Evolutionary conservation across 1,140 invertebrate genomes (phyloP).

Genomic region (Musca vetustissima): DNA sequence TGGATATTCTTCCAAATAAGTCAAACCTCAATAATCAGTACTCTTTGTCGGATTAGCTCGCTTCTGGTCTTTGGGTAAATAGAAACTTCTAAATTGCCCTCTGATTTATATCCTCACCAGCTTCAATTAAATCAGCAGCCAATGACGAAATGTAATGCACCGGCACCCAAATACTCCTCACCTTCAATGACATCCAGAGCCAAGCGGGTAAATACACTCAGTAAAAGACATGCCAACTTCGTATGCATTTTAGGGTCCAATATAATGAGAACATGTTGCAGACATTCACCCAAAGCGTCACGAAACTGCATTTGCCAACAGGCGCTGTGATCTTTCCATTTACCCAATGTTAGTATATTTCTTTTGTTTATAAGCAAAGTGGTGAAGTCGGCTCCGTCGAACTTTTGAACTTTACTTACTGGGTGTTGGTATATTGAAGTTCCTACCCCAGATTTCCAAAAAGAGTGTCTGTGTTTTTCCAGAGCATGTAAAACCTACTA

Average conservation of each 20-base stretch:
- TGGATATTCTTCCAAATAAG: constrained; percentile 95
- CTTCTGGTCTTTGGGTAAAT: constrained; percentile 90
- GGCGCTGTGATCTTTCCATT: constrained; percentile 87
- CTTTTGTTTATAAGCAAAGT: too few species aligned
- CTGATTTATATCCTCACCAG: constrained; percentile 88
- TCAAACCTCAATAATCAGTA: constrained; percentile 93
- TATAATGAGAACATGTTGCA: constrained; percentile 93
- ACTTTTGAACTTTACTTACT: too few species aligned
- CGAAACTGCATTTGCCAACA: constrained; percentile 98
- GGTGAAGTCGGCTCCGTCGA: too few species aligned
- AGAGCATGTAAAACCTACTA: too few species aligned
- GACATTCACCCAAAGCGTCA: constrained; percentile 90
- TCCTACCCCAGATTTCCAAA: too few species aligned
- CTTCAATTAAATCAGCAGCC: constrained; percentile 89
- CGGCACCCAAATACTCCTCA: constrained; percentile 94
- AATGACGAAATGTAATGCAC: constrained; percentile 95
- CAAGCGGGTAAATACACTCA: constrained; percentile 89
- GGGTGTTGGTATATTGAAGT: too few species aligned
- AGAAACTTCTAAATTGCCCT: constrained; percentile 91
- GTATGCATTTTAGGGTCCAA: constrained; percentile 79
- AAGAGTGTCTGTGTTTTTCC: too few species aligned
- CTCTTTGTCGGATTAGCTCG: constrained; percentile 67
- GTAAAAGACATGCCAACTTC: constrained; percentile 78
- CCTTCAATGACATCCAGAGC: constrained; percentile 95
- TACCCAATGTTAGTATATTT: too few species aligned